Evolutionary conservation across 2,797 vertebrate species (phyloP).

Genomic region (Acipenser oxyrinchus): DNA sequence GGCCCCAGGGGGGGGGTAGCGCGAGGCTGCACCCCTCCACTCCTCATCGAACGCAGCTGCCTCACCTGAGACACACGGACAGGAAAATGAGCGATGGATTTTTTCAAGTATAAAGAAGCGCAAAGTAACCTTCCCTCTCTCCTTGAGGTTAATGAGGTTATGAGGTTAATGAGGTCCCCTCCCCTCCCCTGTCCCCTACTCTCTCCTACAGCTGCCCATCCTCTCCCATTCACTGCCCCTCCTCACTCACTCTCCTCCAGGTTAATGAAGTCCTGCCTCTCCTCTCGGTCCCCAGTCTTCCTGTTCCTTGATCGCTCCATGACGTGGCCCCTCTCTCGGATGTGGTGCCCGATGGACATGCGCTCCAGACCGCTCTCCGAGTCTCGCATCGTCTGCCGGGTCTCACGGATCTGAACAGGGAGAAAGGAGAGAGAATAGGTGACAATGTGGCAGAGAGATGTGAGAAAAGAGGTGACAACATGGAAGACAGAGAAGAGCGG

Average conservation of each 20-base stretch:
- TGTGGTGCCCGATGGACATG: conserved; percentile 93
- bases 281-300: conserved; percentile 88
- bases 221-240: background rate
- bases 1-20: conserved; percentile 68
- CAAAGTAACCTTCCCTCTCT: background rate
- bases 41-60: conserved; percentile 83
- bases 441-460: background rate
- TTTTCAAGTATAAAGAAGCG: too few species aligned
- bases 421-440: background rate
- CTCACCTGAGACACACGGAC: conserved; percentile 52
- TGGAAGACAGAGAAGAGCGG: too few species aligned
- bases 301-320: conserved; percentile 92
- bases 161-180: background rate
- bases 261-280: conserved; percentile 93
- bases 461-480: background rate
- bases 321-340: conserved; percentile 87
- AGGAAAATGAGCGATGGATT: background rate
- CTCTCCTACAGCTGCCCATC: too few species aligned
- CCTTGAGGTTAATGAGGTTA: background rate
- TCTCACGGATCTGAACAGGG: conserved; percentile 79
- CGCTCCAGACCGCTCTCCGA: conserved; percentile 89
- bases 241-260: conserved; percentile 79
- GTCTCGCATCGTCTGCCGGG: conserved; percentile 81
- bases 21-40: conserved; percentile 75
- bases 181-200: background rate